Conservation (phyloP, 2,888 invertebrate species). For the Drosophila nigricruria region DNA sequence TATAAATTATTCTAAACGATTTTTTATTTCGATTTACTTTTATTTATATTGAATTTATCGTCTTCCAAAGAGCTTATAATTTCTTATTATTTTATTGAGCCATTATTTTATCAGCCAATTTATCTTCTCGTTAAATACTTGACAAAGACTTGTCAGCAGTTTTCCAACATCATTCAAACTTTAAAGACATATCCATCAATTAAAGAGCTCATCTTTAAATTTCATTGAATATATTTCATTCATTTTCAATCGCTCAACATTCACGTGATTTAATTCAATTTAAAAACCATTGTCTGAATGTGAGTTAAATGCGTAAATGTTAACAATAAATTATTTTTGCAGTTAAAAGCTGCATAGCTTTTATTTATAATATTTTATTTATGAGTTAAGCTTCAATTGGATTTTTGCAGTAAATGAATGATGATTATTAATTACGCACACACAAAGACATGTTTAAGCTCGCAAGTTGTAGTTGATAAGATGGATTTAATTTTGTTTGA, state of each 20-base stretch:
- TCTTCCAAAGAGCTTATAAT: no score
- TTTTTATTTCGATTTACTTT: no score
- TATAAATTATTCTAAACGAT: no score
- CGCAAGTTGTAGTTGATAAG: neutral
- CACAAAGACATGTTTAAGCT: neutral
- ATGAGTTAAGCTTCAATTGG: slow-evolving; percentile 6
- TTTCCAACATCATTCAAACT: neutral
- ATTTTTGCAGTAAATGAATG: slow-evolving; percentile 2
- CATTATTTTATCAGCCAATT: no score
- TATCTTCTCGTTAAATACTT: neutral
- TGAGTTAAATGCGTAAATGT: neutral
- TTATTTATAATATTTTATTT: slow-evolving; percentile 6
- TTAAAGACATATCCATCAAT: neutral
- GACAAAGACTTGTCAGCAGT: neutral
- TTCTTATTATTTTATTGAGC: no score
- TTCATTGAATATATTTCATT: neutral
- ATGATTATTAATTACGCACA: slow-evolving; percentile 17
- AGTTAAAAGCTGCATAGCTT: neutral
- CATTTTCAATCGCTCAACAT: slow-evolving; percentile 3
- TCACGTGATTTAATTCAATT: slow-evolving; percentile 5
- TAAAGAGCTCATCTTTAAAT: neutral
- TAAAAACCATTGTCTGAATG: no score
- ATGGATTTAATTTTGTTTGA: neutral
- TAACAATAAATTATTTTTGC: slow-evolving; percentile 13
- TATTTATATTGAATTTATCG: no score